phyloP scores from a whole-genome alignment of 2,797 vertebrate genomes.

The Artibeus lituratus region DNA sequence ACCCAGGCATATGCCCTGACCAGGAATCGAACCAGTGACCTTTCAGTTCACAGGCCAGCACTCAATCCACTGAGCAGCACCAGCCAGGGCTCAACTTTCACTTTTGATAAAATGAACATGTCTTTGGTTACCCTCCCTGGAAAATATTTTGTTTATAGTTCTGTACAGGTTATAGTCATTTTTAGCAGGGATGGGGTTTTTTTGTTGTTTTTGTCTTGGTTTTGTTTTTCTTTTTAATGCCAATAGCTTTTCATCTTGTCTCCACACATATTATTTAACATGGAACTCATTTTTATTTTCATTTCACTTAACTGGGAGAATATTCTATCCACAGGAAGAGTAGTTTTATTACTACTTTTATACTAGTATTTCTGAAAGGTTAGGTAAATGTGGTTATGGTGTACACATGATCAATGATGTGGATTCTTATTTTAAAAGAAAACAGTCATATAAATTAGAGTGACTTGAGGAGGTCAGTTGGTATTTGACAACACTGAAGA shows the following conservation, averaged over 20 bases:
- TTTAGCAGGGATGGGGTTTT: background rate
- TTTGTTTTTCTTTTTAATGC: background rate
- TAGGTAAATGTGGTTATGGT: background rate
- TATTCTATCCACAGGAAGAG: background rate
- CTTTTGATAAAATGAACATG: background rate
- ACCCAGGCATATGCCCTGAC: background rate
- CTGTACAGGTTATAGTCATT: background rate
- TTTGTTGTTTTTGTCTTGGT: background rate
- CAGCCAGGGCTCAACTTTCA: background rate
- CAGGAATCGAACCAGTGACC: background rate
- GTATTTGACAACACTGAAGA: constrained; percentile 8
- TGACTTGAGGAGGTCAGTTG: background rate
- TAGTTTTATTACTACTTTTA: background rate
- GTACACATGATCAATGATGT: background rate
- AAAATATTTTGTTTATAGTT: background rate
- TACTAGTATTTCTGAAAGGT: background rate
- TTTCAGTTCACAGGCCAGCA: background rate
- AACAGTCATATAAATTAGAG: constrained; percentile 28
- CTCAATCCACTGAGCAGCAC: background rate
- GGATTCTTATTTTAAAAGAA: constrained; percentile 31
- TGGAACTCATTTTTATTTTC: background rate
- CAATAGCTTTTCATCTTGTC: background rate
- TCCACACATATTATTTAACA: background rate
- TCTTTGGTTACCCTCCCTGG: background rate
- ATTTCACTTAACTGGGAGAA: constrained; percentile 11